phyloP scores from a whole-genome alignment of 2,888 invertebrate species.

The Nomada flava region DNA sequence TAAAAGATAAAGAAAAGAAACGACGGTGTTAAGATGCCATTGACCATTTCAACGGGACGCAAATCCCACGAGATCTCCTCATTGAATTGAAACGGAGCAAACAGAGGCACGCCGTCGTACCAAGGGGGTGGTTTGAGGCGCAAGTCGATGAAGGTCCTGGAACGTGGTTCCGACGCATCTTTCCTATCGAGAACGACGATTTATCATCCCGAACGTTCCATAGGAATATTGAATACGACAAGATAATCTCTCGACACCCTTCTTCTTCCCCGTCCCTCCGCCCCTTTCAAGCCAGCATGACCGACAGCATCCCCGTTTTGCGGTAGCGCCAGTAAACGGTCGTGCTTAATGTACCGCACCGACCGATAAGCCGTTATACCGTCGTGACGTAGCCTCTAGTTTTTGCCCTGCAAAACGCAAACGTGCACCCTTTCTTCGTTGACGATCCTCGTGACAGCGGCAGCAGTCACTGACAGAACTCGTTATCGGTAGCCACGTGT shows the following conservation, averaged over 20 bases:
- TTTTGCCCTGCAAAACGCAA: constrained; percentile 73
- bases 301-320: constrained; percentile 69
- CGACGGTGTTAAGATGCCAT: constrained; percentile 26
- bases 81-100: constrained; percentile 22
- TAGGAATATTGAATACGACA: constrained; percentile 85
- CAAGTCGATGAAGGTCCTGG: constrained; percentile 63
- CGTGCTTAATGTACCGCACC: constrained; percentile 84
- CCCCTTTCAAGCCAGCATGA: constrained; percentile 55
- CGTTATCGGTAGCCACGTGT: constrained; percentile 61
- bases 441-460: constrained; percentile 68
- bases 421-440: constrained; percentile 64
- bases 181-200: constrained; percentile 80
- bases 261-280: constrained; percentile 54
- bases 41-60: constrained; percentile 4
- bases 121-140: constrained; percentile 44
- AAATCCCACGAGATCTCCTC: constrained; percentile 1
- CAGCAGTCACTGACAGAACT: constrained; percentile 63
- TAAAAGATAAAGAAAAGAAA: neutral
- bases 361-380: constrained; percentile 81
- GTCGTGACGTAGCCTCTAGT: constrained; percentile 78
- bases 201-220: constrained; percentile 83
- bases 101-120: constrained; percentile 8
- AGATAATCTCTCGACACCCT: constrained; percentile 83
- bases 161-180: constrained; percentile 72
- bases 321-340: constrained; percentile 75